A percentile compares a stretch with the other conserved stretches of the same genome.
Evolutionary conservation across 2,797 vertebrate species (phyloP).

Genomic region (Intellagama lesueurii): DNA sequence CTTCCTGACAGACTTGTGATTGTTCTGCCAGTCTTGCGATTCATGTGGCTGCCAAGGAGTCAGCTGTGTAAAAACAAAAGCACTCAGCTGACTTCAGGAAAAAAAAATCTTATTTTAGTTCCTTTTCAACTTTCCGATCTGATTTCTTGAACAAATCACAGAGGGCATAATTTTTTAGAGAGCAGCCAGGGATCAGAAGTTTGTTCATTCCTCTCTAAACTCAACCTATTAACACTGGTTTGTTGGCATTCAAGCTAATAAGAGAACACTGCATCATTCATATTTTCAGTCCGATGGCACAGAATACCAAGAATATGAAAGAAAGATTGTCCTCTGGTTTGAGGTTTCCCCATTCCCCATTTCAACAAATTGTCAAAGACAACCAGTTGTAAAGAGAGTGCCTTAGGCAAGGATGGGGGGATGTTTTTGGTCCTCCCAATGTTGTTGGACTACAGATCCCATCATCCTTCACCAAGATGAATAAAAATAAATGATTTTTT

Average conservation of each 20-base stretch:
- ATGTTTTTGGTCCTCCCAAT: neutral
- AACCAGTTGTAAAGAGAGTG: neutral
- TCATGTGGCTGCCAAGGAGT: neutral
- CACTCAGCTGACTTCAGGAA: slow-evolving; percentile 50
- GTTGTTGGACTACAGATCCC: neutral
- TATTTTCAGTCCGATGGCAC: neutral
- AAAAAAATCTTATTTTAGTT: slow-evolving; percentile 68
- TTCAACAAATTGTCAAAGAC: neutral
- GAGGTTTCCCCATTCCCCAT: neutral
- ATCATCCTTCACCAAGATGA: neutral
- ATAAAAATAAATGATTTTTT: too few relatives aligned
- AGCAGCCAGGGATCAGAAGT: neutral
- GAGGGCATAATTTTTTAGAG: neutral
- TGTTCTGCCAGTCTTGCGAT: neutral
- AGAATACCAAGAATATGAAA: neutral
- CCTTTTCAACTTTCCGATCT: slow-evolving; percentile 48
- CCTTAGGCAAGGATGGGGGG: neutral
- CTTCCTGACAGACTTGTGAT: neutral
- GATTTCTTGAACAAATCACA: slow-evolving; percentile 10
- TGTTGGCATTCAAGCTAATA: neutral
- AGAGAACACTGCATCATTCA: slow-evolving; percentile 4
- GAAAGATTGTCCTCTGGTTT: neutral
- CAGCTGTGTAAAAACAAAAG: slow-evolving; percentile 1
- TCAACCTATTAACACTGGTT: neutral
- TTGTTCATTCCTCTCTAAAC: neutral